Evolutionary conservation across 1,140 invertebrate species (phyloP), one percentile per base, ranked within the genome.

Genomic region (Drosophila truncata): DNA sequence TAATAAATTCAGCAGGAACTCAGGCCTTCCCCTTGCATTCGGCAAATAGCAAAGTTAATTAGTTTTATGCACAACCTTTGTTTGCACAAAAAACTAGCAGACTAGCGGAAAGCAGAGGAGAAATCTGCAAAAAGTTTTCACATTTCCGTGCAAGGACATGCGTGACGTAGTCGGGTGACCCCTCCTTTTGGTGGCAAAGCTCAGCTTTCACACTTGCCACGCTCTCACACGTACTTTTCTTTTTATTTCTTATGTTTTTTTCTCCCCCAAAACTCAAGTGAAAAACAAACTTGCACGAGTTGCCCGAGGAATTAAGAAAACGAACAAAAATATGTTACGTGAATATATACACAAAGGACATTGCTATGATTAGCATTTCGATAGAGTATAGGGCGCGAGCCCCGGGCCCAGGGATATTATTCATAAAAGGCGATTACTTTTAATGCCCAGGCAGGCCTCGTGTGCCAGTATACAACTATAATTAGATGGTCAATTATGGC

Each of bases 81-180:
- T 82, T 72, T 76, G 78, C 65, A 63, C 62, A 63, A 63, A 41
- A 66, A 78, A 73, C 50, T 63, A 39, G 23, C 52, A 78, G 50
- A 76, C 46, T 70, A 35, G 37, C 57, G 50, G 60, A 70, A 71
- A 65, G 61, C 50, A 54, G 57, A 46, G 50, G 75, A 52, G 72
- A 59, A 70, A 78, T 78, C 67, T 76, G 60, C 60, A 62, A 67
- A 75, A 84, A 84, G 59, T 63, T 83, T 83, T 84, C 75, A 72
- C 59, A 79, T 83, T 76, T 80, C 61, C 78, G 72, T 77, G 77
- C 81, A 84, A 84, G 81, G 81, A 84, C 81, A 84, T 84, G 81
- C 81, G 81, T 84, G 81, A 84, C 79, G 79, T 82, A 35, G 59
- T 70, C 31, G 64, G 73, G 74, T 78, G 74, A 77, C 74, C 74